phyloP scores from a whole-genome alignment of 2,888 invertebrate species.

The Brassicogethes aeneus region DNA sequence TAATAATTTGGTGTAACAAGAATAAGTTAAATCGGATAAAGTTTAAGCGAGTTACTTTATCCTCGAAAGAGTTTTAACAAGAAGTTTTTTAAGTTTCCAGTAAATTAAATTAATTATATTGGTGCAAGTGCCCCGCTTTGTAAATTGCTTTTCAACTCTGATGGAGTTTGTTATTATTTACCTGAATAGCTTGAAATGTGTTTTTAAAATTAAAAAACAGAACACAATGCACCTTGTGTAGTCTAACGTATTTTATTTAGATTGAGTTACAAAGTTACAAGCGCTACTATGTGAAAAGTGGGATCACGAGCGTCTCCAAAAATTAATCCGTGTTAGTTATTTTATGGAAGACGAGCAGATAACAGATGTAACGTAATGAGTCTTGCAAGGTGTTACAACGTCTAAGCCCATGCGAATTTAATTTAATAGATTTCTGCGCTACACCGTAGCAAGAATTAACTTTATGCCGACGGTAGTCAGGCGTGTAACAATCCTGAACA shows the following conservation, averaged over 20 bases:
- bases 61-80: background rate
- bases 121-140: background rate
- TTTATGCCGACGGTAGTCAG: background rate
- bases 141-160: too few species aligned
- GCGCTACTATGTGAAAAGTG: too few species aligned
- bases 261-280: too few species aligned
- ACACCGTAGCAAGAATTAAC: background rate
- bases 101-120: background rate
- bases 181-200: too few species aligned
- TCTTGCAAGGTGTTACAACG: background rate
- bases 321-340: background rate
- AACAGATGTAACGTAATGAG: background rate
- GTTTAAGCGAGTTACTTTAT: background rate
- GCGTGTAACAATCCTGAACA: background rate
- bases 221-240: too few species aligned
- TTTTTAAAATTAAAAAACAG: too few species aligned
- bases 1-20: background rate
- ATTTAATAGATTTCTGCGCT: background rate
- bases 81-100: background rate
- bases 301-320: background rate
- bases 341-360: background rate
- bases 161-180: too few species aligned
- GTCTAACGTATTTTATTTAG: too few species aligned
- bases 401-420: background rate
- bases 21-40: background rate